Percentiles rank a stretch among this genome's conserved stretches.
Conservation (phyloP, 1,140 invertebrate genomes). For the Dysdera silvatica region DNA sequence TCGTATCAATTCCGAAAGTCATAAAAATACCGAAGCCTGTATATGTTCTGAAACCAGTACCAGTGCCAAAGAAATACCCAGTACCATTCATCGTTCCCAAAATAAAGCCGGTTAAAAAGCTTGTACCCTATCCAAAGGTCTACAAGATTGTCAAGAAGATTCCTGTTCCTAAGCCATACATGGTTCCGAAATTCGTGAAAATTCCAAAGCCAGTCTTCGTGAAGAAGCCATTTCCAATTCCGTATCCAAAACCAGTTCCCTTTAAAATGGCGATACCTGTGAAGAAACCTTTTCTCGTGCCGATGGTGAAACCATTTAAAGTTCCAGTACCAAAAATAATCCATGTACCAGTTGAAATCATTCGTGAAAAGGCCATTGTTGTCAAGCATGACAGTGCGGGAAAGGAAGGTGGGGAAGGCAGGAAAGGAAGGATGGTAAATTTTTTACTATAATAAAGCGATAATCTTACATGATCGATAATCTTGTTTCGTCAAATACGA, state of each 20-base stretch:
- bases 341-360: slow-evolving; percentile 21
- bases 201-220: slow-evolving; percentile 7
- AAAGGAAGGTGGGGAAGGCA: slow-evolving; percentile 13
- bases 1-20: slow-evolving; percentile 10
- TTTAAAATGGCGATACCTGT: background rate
- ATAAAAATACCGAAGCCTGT: slow-evolving; percentile 17
- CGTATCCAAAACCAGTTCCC: slow-evolving; percentile 2
- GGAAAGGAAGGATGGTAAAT: too few relatives aligned
- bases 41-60: slow-evolving; percentile 1
- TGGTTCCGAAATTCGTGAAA: slow-evolving; percentile 10
- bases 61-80: slow-evolving; percentile 13
- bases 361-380: slow-evolving; percentile 14
- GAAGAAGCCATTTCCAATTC: slow-evolving; percentile 14
- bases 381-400: slow-evolving; percentile 3
- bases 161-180: slow-evolving; percentile 4
- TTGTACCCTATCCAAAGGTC: slow-evolving; percentile 19
- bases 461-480: too few relatives aligned
- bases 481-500: too few relatives aligned
- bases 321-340: slow-evolving; percentile 16
- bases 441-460: too few relatives aligned
- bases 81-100: slow-evolving; percentile 8
- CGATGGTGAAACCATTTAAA: background rate
- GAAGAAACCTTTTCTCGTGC: slow-evolving; percentile 20
- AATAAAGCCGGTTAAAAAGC: slow-evolving; percentile 10
- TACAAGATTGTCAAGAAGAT: slow-evolving; percentile 12